Evolutionary conservation across 1,140 invertebrate genomes (phyloP).

Genomic region (Ips nitidus): DNA sequence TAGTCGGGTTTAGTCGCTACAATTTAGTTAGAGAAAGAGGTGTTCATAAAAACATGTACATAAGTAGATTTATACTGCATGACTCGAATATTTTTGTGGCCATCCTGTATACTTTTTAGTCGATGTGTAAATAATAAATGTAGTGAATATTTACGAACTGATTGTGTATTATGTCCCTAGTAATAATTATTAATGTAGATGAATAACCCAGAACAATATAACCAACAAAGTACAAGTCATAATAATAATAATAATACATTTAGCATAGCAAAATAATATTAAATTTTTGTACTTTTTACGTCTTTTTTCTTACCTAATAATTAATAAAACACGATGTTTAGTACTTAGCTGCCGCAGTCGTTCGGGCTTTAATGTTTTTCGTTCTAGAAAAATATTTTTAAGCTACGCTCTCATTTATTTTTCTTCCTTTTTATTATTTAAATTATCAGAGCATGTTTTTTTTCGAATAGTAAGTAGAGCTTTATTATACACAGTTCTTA

Average conservation of each 20-base stretch:
- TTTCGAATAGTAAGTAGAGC: too few relatives aligned
- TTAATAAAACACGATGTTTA: too few relatives aligned
- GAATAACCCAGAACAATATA: conserved; percentile 10
- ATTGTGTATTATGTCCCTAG: not conserved
- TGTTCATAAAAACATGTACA: too few relatives aligned
- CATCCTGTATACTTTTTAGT: conserved; percentile 20
- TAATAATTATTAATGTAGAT: not conserved
- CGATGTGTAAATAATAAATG: conserved; percentile 19
- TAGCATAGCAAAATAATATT: too few relatives aligned
- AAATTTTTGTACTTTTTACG: too few relatives aligned
- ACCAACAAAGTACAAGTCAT: conserved; percentile 15
- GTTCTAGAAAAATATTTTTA: conserved; percentile 22
- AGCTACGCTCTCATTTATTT: conserved; percentile 5
- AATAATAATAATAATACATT: not conserved
- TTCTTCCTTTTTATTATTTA: too few relatives aligned
- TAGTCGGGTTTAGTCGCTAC: too few relatives aligned
- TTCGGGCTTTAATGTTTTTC: conserved; percentile 2
- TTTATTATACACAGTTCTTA: too few relatives aligned
- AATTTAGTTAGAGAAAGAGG: too few relatives aligned
- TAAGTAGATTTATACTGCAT: not conserved
- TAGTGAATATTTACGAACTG: conserved; percentile 6
- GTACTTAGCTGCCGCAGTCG: not conserved
- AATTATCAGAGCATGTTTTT: too few relatives aligned
- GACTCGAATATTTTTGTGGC: conserved; percentile 11
- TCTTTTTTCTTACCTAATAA: too few relatives aligned